Conservation (phyloP, 2,797 vertebrate genomes). For the Syngnathus rostellatus region DNA sequence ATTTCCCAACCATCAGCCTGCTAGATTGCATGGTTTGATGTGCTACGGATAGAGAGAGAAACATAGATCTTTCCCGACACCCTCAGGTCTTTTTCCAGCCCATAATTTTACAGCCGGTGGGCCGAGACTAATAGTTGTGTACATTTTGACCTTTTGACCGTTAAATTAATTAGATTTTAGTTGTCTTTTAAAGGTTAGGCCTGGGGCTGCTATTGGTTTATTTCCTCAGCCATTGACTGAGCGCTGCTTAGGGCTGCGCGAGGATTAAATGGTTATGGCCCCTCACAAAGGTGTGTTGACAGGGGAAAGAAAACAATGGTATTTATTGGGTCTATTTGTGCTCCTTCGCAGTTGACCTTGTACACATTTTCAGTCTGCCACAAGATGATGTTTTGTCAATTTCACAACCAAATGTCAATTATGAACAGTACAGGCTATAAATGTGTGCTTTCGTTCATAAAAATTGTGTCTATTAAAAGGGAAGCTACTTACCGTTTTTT, state of each 20-base stretch:
- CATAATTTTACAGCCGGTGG: constrained; percentile 54
- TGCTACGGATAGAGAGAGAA: constrained; percentile 55
- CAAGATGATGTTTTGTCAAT: constrained; percentile 36
- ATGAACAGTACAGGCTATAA: not conserved
- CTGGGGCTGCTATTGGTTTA: constrained; percentile 55
- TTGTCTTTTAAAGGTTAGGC: constrained; percentile 72
- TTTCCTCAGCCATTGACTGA: constrained; percentile 62
- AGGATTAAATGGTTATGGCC: constrained; percentile 64
- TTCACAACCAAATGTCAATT: constrained; percentile 9
- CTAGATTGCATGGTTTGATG: constrained; percentile 72
- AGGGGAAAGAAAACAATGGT: constrained; percentile 52
- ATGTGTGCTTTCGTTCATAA: not conserved
- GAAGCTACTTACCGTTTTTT: not conserved
- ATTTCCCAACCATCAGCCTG: constrained; percentile 72
- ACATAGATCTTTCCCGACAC: constrained; percentile 46
- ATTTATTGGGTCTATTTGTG: constrained; percentile 58
- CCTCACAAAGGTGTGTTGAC: constrained; percentile 50
- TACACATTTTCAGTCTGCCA: constrained; percentile 30
- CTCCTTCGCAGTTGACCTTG: constrained; percentile 52
- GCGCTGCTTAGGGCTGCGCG: constrained; percentile 47
- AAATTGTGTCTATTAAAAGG: not conserved
- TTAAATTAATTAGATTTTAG: constrained; percentile 68
- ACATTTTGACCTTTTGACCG: constrained; percentile 67
- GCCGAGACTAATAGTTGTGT: constrained; percentile 59
- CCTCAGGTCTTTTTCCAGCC: constrained; percentile 43